A percentile compares a stretch with the other conserved stretches of the same genome.
Conservation (phyloP, 2,797 vertebrate genomes). For the Gila robusta region DNA sequence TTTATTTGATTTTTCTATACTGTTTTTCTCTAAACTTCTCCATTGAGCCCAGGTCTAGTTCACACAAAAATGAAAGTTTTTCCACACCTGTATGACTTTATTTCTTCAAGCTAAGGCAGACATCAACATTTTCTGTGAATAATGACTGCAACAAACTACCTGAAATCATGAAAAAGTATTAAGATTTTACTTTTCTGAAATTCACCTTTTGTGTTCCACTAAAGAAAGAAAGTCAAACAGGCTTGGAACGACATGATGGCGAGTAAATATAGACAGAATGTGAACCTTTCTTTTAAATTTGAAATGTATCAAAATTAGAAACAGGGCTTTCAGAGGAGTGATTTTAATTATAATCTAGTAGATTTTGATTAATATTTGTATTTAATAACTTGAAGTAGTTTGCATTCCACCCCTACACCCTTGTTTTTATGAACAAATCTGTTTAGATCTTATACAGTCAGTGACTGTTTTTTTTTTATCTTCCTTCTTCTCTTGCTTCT, state of each 20-base stretch:
- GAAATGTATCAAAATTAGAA: background rate
- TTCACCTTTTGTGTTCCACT: background rate
- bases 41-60: background rate
- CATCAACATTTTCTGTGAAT: background rate
- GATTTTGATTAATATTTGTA: slow-evolving; percentile 23
- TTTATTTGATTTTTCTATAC: background rate
- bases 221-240: background rate
- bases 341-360: slow-evolving; percentile 14
- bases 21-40: background rate
- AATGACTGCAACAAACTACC: background rate
- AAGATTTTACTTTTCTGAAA: background rate
- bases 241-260: background rate
- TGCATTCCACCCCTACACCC: background rate
- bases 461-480: background rate
- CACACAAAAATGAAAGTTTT: background rate
- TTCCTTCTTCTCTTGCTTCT: slow-evolving; percentile 4
- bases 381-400: background rate
- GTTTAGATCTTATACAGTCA: background rate
- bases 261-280: background rate
- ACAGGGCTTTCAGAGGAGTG: background rate
- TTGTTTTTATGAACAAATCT: background rate
- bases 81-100: background rate
- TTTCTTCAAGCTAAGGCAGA: background rate
- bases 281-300: background rate
- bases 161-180: background rate